Base-by-base conservation (phyloP, 2,888 invertebrate species). In the Pocota personata region DNA sequence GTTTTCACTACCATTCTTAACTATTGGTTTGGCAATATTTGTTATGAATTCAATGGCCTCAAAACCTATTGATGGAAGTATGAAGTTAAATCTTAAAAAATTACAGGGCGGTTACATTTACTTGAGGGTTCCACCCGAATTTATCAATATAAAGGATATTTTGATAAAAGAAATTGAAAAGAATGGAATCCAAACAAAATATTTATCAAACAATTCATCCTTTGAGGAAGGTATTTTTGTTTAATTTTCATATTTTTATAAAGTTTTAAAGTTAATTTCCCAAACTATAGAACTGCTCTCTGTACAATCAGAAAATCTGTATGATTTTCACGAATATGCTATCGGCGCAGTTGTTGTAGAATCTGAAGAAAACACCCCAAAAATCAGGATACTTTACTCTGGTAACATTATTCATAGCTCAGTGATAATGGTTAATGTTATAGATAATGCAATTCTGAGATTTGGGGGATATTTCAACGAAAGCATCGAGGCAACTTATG, bases 391-490 rank as follows among this genome's bases (percentile, higher is more conserved):
- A 1, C 89, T 93, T 84, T 94, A 93, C 88, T 94, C 94, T 0
- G 90, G 91, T 62, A 92, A 92, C 80, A 93, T 94, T 2, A 88
- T 93, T 10, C 94, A 94, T 84, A 93, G 93, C 58, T 92, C 93
- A 1, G 93, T 94, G 1, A 93, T 93, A 69, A 91, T 94, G 0
- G 82, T 94, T 4, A 94, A 94, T 89, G 87, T 94, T 37, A 87
- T 94, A 2, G 93, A 93, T 86, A 93, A 94, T 84, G 89, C 92
- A 1, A 88, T 94, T 55, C 89, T 93, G 6, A 93, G 93, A 89
- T 78, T 88, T 27, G 35, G 71, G 14, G 66, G 71, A 19, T 87
- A 80, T n/a, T 75, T 71, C 6, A 73, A 79, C 2, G 66, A 87
- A 3, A 73, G 67, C 24, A 91, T 92, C 19, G 88, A 89, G 62